Evolutionary conservation across 2,797 vertebrate species (phyloP).

Genomic region (Vultur gryphus): DNA sequence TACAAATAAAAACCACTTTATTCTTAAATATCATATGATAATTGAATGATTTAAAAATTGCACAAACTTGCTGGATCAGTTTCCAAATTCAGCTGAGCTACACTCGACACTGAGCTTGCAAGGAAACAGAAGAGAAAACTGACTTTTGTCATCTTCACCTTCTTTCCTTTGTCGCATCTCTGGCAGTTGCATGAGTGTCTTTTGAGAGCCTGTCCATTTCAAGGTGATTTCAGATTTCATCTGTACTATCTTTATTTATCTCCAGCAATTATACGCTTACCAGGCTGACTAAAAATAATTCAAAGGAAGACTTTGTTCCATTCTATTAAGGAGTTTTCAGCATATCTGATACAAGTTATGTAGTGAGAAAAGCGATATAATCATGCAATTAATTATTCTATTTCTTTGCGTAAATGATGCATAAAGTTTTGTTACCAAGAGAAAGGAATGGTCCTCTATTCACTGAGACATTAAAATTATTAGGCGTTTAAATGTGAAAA

Average conservation of each 20-base stretch:
- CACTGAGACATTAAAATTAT: neutral
- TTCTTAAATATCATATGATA: neutral
- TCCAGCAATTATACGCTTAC: neutral
- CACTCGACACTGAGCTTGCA: neutral
- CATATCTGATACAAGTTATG: neutral
- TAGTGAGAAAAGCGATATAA: neutral
- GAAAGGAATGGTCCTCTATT: neutral
- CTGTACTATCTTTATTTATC: neutral
- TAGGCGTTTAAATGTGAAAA: neutral
- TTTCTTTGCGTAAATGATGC: neutral
- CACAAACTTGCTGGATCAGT: neutral
- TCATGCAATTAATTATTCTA: neutral
- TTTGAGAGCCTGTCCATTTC: neutral
- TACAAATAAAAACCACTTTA: neutral
- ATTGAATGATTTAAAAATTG: neutral
- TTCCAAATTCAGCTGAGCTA: neutral
- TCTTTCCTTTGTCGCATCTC: rapidly evolving
- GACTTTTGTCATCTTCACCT: neutral
- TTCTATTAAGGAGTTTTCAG: neutral
- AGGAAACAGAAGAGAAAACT: neutral
- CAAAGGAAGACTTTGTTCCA: neutral
- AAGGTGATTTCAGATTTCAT: neutral
- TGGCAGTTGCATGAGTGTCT: neutral
- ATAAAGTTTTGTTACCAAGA: neutral
- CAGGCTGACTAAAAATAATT: neutral